Base-by-base conservation (phyloP, 2,888 invertebrate genomes). In the Peribatodes rhomboidaria region DNA sequence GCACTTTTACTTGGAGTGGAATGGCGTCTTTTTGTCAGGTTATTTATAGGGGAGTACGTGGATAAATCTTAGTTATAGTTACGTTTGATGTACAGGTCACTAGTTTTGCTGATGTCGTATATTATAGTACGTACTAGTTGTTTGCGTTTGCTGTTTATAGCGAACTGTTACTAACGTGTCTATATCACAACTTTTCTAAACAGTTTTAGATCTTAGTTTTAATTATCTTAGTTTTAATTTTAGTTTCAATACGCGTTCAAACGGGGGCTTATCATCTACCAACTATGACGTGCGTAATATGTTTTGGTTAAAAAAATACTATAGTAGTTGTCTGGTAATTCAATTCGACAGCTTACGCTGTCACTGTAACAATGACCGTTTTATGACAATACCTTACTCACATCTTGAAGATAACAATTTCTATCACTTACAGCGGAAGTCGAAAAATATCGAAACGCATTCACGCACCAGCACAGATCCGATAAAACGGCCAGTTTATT, bases 401-500 rank as follows among this genome's bases (percentile, higher is more conserved):
- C 13, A 27, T 16, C 0, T 41, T 50, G 1, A 33, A 41, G 39
- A 27, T 20, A 41, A 41, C 13, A 22, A 14, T 42, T 35, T 50
- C 49, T 22, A 18, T 35, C 16, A 41, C 47, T 9, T 47, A 35
- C 33, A 46, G 18, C 41, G 53, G 50, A 58, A 64, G 52, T 22
- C 73, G 69, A 66, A 74, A 27, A 77, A 80, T 72, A 76, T 73
- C 68, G 54, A 56, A 73, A 70, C 72, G 74, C 73, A 76, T 76
- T 65, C 72, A 76, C 76, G 74, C 76, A 76, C 76, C 73, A 75
- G 66, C 68, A 64, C 70, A 77, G 77, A 72, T 76, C 70, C 76
- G 82, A 86, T 82, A 81, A 71, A 71, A 70, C 60, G 79, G 74
- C 75, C 80, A 84, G 83, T 88, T 85, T 88, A 87, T 86, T 86